A percentile compares a stretch with the other conserved stretches of the same genome.
Conservation (phyloP, 2,797 vertebrate genomes). For the Bufotes viridis region DNA sequence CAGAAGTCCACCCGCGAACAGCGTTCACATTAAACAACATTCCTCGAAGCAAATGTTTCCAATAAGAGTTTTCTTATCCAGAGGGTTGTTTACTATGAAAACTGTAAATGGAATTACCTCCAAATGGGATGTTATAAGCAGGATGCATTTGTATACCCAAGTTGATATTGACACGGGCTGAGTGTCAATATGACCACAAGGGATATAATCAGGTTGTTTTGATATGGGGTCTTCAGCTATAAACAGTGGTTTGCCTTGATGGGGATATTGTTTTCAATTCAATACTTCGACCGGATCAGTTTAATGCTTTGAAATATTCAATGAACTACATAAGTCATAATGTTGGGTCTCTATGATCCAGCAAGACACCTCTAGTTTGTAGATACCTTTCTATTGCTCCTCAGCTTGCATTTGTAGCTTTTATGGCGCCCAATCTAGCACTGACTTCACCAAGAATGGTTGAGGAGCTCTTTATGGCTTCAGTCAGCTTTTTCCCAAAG, state of each 20-base stretch:
- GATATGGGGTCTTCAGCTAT: constrained; percentile 26
- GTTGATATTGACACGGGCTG: constrained; percentile 24
- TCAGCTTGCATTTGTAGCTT: neutral
- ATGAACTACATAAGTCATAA: neutral
- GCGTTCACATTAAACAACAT: constrained; percentile 47
- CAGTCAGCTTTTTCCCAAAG: no score
- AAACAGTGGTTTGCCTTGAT: constrained; percentile 37
- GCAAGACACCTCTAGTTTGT: neutral
- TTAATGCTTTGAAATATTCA: neutral
- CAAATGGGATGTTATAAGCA: constrained; percentile 50
- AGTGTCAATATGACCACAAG: constrained; percentile 36
- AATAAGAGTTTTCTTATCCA: constrained; percentile 39
- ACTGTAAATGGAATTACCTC: constrained; percentile 53
- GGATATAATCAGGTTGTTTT: constrained; percentile 46
- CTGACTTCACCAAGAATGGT: no score
- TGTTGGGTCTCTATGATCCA: neutral
- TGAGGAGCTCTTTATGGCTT: no score
- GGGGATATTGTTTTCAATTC: constrained; percentile 15
- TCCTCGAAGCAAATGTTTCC: constrained; percentile 37
- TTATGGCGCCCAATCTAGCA: neutral
- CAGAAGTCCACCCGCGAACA: constrained; percentile 24
- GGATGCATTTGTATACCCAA: constrained; percentile 45
- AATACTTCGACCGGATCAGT: neutral
- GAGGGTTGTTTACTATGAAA: constrained; percentile 48
- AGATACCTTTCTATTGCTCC: neutral